Conservation (phyloP, 2,797 vertebrate genomes). For the Sebastes variabilis region DNA sequence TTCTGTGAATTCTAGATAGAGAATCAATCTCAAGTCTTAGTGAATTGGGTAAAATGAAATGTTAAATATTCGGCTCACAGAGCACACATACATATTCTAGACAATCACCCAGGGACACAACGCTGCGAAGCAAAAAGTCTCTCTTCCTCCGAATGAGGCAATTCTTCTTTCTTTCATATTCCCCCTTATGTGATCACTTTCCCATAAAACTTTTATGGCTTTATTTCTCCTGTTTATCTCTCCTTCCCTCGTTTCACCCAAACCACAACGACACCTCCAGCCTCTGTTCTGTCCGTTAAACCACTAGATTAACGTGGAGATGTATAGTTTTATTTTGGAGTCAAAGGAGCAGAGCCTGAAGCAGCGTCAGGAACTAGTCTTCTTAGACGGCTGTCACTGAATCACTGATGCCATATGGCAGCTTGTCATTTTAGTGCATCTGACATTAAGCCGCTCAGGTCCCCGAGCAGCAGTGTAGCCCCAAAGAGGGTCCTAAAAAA, state of each 20-base stretch:
- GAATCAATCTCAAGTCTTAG: conserved; percentile 36
- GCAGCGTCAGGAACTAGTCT: conserved; percentile 19
- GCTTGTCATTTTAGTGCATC: conserved; percentile 30
- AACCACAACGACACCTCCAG: conserved; percentile 13
- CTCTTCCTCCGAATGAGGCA: conserved; percentile 1
- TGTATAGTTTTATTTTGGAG: conserved; percentile 17
- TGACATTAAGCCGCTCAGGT: conserved; percentile 21
- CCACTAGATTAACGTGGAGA: conserved; percentile 25
- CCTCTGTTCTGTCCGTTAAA: conserved; percentile 20
- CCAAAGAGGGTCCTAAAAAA: background rate
- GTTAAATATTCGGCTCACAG: conserved; percentile 49
- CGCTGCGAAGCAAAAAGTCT: background rate
- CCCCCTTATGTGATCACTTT: conserved; percentile 19
- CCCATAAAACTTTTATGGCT: conserved; percentile 1
- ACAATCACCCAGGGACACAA: conserved; percentile 16
- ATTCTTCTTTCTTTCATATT: conserved; percentile 27
- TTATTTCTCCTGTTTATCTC: conserved; percentile 22
- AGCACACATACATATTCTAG: conserved; percentile 36
- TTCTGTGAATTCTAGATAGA: conserved; percentile 29
- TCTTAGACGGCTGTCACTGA: conserved; percentile 35
- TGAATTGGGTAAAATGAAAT: conserved; percentile 42
- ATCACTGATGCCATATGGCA: conserved; percentile 57
- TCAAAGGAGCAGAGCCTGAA: conserved; percentile 23
- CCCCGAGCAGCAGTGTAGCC: background rate
- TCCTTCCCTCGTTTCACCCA: conserved; percentile 22